Evolutionary conservation across 2,797 vertebrate species (phyloP).

Genomic region (Tolypeutes matacus): DNA sequence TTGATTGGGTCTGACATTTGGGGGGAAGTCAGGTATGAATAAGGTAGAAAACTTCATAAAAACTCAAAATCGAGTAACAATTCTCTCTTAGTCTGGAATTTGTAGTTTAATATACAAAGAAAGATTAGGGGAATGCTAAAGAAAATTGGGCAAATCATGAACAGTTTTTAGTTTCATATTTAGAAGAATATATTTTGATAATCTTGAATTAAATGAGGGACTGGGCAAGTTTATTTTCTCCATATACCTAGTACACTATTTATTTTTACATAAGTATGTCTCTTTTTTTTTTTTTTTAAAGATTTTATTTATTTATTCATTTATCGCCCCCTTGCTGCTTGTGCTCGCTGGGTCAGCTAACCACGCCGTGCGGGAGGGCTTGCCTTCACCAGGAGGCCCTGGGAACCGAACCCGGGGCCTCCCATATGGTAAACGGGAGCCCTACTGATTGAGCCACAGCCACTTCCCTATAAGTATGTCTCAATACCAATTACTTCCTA

Average conservation of each 20-base stretch:
- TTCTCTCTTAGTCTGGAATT: slow-evolving; percentile 12
- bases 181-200: slow-evolving; percentile 35
- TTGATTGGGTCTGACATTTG: not conserved
- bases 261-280: not conserved
- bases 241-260: not conserved
- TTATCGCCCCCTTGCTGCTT: too few relatives aligned
- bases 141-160: not conserved
- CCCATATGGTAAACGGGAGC: too few relatives aligned
- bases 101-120: not conserved
- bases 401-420: too few relatives aligned
- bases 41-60: not conserved
- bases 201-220: not conserved
- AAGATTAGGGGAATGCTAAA: not conserved
- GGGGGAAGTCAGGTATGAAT: not conserved
- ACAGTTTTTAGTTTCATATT: not conserved
- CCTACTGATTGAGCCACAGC: too few relatives aligned
- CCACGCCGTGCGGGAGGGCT: too few relatives aligned
- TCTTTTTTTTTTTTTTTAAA: too few relatives aligned
- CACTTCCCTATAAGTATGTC: not conserved
- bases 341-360: too few relatives aligned
- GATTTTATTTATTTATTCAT: too few relatives aligned
- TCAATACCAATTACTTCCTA: not conserved
- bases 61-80: not conserved
- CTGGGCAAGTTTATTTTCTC: not conserved
- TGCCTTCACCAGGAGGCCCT: too few relatives aligned